Conservation (phyloP, 1,140 invertebrate genomes). For the Halyomorpha halys region DNA sequence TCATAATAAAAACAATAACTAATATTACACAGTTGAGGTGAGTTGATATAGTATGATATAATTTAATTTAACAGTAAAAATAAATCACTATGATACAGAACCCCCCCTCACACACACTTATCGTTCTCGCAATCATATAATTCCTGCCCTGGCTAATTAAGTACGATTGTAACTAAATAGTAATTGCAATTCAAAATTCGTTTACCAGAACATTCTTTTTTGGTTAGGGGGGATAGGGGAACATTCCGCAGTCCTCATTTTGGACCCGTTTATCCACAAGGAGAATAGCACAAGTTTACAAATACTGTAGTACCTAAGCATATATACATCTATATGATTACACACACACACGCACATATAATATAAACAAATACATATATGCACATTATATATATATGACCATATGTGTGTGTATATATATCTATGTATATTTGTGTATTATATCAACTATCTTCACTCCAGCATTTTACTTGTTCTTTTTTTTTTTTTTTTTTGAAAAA, state of each 20-base stretch:
- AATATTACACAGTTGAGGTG: constrained; percentile 19
- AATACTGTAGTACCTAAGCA: constrained; percentile 10
- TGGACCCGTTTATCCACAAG: constrained; percentile 23
- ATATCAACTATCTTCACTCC: too few relatives aligned
- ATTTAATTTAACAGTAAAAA: constrained; percentile 26
- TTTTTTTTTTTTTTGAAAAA: too few relatives aligned
- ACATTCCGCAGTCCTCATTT: constrained; percentile 21
- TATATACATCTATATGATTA: constrained; percentile 7
- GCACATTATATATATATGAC: too few relatives aligned
- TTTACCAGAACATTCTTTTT: constrained; percentile 2
- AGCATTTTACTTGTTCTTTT: too few relatives aligned
- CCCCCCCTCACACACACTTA: constrained; percentile 3
- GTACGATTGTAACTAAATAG: constrained; percentile 12
- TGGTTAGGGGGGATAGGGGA: constrained; percentile 4
- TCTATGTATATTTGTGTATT: too few relatives aligned
- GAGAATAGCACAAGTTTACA: constrained; percentile 18
- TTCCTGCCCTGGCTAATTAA: constrained; percentile 10
- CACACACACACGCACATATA: not conserved
- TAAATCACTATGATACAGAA: constrained; percentile 24
- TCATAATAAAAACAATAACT: constrained; percentile 24
- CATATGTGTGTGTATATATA: too few relatives aligned
- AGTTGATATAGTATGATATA: constrained; percentile 17
- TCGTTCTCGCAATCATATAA: not conserved
- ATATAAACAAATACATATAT: too few relatives aligned
- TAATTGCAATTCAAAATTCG: constrained; percentile 9